phyloP scores from a whole-genome alignment of 2,113 vertebrate species.

The Platycercus adscitus region DNA sequence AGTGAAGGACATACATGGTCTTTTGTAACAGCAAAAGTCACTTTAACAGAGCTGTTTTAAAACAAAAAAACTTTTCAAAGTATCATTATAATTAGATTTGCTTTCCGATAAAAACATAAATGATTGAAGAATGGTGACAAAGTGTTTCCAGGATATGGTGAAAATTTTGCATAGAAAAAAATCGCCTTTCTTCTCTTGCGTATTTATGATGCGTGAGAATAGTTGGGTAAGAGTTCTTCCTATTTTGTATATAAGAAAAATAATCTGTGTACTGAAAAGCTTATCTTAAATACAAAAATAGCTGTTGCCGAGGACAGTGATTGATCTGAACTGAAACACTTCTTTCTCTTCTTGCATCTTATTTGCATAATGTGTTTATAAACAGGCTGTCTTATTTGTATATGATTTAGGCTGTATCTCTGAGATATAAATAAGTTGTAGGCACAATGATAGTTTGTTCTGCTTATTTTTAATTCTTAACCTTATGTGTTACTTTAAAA shows the following conservation, averaged over 20 bases:
- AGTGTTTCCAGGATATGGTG: neutral
- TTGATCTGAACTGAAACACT: constrained; percentile 51
- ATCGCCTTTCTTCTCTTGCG: neutral
- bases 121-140: neutral
- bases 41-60: neutral
- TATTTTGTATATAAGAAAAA: neutral
- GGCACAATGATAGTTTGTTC: neutral
- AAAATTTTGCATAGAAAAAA: neutral
- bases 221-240: neutral
- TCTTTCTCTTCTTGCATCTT: constrained; percentile 42
- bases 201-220: neutral
- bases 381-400: constrained; percentile 28
- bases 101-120: rapidly evolving
- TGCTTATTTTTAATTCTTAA: neutral
- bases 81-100: neutral
- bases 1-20: rapidly evolving
- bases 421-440: neutral
- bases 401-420: neutral
- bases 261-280: neutral
- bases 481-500: neutral
- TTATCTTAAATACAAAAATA: constrained; percentile 36
- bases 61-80: neutral
- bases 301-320: constrained; percentile 20
- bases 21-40: neutral
- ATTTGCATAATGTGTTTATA: constrained; percentile 46